A percentile compares a stretch with the other conserved stretches of the same genome.
phyloP scores from a whole-genome alignment of 1,140 invertebrate species.

The Gyrodactylus salaris region DNA sequence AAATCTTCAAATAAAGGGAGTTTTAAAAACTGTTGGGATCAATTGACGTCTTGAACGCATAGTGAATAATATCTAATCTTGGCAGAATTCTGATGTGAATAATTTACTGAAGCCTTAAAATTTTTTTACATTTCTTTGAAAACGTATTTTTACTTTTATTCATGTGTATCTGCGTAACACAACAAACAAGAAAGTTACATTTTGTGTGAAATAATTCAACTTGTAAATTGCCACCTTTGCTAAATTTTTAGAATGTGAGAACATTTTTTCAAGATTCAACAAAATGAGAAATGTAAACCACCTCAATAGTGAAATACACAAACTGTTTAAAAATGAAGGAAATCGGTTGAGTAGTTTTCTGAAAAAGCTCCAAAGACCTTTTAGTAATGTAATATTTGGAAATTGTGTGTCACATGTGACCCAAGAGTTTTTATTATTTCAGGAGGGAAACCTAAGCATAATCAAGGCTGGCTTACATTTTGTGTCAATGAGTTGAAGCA shows the following conservation, averaged over 20 bases:
- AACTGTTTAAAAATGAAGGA: neutral
- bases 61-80: neutral
- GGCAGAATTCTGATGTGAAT: neutral
- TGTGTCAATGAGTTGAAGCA: neutral
- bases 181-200: no score
- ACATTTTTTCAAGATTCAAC: no score
- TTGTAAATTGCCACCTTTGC: no score
- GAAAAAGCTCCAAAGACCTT: neutral
- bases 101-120: neutral
- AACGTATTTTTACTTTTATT: no score
- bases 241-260: no score
- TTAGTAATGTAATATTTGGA: neutral
- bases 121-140: neutral
- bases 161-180: no score
- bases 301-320: neutral
- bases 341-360: neutral
- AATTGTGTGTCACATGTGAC: neutral
- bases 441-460: neutral
- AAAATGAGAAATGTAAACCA: no score
- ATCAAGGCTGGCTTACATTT: neutral
- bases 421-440: neutral
- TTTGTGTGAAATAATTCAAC: no score
- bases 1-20: neutral
- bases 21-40: neutral
- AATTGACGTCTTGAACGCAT: neutral